These are phyloP conservation scores for Centropristis striata DNA, from an alignment of 2,113 vertebrate genomes.

Conservation along the genomic window DNA sequence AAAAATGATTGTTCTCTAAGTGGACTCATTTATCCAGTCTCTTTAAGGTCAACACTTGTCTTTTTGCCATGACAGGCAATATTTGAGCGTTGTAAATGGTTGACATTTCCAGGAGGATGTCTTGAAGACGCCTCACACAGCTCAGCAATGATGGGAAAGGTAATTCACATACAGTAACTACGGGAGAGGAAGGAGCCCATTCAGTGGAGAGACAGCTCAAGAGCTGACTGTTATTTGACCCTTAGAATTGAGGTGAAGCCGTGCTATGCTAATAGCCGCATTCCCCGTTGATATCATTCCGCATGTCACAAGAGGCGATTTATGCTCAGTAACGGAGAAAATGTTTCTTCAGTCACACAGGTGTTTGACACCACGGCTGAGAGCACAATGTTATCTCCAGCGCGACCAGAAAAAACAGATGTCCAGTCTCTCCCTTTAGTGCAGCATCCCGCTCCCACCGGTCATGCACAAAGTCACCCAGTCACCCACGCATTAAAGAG, in stretches of 20 bases:
- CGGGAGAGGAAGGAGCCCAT: constrained; percentile 34
- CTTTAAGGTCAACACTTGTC: constrained; percentile 74
- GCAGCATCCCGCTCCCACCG: constrained; percentile 49
- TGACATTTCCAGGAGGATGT: constrained; percentile 81
- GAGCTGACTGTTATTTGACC: constrained; percentile 59
- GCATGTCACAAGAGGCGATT: constrained; percentile 41
- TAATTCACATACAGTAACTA: constrained; percentile 63
- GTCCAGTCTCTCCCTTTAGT: constrained; percentile 57
- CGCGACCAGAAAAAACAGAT: constrained; percentile 68
- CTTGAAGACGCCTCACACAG: constrained; percentile 57
- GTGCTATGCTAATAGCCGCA: constrained; percentile 61
- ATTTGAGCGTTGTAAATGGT: constrained; percentile 75
- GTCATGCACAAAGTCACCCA: constrained; percentile 60
- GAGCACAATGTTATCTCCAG: constrained; percentile 64
- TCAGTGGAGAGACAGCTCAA: constrained; percentile 54
- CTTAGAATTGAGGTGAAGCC: constrained; percentile 63
- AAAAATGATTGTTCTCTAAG: constrained; percentile 67
- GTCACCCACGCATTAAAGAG: constrained; percentile 73
- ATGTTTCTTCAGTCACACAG: constrained; percentile 60
- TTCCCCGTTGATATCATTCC: constrained; percentile 43
- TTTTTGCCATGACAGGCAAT: constrained; percentile 69
- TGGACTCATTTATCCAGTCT: constrained; percentile 74
- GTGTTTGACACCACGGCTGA: constrained; percentile 66
- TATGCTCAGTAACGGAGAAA: constrained; percentile 58
- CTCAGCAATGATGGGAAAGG: constrained; percentile 51